Evolutionary conservation across 1,140 invertebrate genomes (phyloP), one percentile per base, ranked within the genome.

Genomic region (Bombus superbus): DNA sequence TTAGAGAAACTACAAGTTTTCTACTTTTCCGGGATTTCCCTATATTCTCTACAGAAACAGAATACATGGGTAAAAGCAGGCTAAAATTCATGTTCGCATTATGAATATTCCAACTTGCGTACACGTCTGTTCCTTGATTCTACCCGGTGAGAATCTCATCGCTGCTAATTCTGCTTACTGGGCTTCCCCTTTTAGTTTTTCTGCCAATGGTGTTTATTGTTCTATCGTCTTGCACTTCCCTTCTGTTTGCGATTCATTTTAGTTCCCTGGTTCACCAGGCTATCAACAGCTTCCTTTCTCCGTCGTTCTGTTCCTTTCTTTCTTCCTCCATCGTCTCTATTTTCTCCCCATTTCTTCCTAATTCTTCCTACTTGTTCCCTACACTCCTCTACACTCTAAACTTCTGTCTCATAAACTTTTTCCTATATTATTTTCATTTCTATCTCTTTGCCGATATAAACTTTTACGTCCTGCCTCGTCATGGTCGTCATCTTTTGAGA

Each of bases 131-230:
- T 53, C 8, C 47, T 2, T 53, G 18, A 53, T 53, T 22, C 47
- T 53, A 53, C 47, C 1, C 47, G 6, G 47, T 53, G 8, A 53
- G 1, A 53, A 53, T 53, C 47, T 53, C 18, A 53, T 53, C 47
- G 1, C 18, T 22, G 47, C 47, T 53, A 53, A 53, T 53, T 53
- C 47, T 22, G 47, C 47, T 22, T 22, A 53, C 1, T 53, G 18
- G 18, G 18, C 57, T 79, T 81, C 71, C 44, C 77, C 62, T 80
- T 40, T 69, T 53, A 35, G 47, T 47, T 80, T 81, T 81, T 69
- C 28, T 66, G 42, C 72, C 66, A 59, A 40, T 32, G 75, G 28
- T 38, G 53, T 85, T 85, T 82, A 66, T 81, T 74, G 85, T 59
- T 57, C 73, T 78, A 76, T 77, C 73, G 44, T 53, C 69, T 32